Evolutionary conservation across 2,888 invertebrate genomes (phyloP).

Genomic region (Perithous albicinctus): DNA sequence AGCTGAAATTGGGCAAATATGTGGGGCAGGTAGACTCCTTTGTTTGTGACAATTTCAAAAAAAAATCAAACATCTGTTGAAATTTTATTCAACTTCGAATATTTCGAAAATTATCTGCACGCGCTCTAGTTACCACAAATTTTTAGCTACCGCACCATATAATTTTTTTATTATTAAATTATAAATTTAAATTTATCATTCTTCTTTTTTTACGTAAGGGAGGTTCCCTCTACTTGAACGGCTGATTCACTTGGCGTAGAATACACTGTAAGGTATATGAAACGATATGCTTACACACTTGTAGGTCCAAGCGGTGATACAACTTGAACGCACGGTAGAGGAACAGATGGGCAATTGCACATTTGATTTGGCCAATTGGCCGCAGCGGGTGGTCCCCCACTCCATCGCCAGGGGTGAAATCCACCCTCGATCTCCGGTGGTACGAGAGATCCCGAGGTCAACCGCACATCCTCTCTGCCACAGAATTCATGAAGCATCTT

Average conservation of each 20-base stretch:
- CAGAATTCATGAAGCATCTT: slow-evolving; percentile 60
- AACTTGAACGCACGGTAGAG: slow-evolving; percentile 43
- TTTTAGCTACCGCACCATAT: too few species aligned
- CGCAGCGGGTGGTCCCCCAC: slow-evolving; percentile 72
- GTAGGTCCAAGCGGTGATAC: slow-evolving; percentile 38
- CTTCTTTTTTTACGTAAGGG: not conserved
- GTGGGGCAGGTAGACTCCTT: too few species aligned
- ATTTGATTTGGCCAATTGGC: slow-evolving; percentile 77
- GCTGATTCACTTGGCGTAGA: not conserved
- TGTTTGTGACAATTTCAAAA: too few species aligned
- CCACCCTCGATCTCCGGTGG: slow-evolving; percentile 63
- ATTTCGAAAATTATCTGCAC: too few species aligned
- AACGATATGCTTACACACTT: slow-evolving; percentile 40
- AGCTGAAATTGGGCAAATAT: too few species aligned
- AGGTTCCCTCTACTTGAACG: not conserved
- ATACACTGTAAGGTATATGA: slow-evolving; percentile 25
- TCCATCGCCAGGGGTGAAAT: slow-evolving; percentile 52
- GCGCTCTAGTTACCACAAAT: too few species aligned
- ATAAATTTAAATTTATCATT: too few species aligned
- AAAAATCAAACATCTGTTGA: too few species aligned
- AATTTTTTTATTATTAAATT: too few species aligned
- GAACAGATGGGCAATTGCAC: slow-evolving; percentile 73
- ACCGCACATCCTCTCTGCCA: slow-evolving; percentile 48
- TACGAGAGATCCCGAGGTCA: slow-evolving; percentile 58
- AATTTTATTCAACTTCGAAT: too few species aligned